Base-by-base conservation (phyloP, 2,797 vertebrate species). In the Acrossocheilus wenchowensis region DNA sequence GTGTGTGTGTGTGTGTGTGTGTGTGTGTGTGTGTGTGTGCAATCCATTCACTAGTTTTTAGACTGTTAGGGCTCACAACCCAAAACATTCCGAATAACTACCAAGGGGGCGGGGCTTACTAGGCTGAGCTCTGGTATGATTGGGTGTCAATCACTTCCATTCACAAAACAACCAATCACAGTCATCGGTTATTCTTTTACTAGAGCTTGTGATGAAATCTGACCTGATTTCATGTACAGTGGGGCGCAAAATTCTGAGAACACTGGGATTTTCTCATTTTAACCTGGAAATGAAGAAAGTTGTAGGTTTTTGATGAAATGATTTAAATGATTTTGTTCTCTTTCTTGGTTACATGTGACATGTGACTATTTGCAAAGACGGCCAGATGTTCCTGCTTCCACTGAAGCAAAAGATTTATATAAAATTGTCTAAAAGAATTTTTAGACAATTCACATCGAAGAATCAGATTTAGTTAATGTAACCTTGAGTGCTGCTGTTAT, bases 1-100 rank as follows among this genome's bases (percentile, higher is more conserved):
- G 90, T 83, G 52, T 89, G 54, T 39, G 21, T 82, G 69, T 52
- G 54, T 21, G 34, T 79, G 19, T 72, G 60, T 34, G 34, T 34
- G 34, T 34, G 34, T 83, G 79, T 81, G 82, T 78, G 77, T 78
- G 45, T 72, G 81, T 10, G 19, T n/a, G 79, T 19, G 39, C 14
- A 48, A 69, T 26, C 43, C 60, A 75, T 64, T 78, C 85, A 41
- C 75, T 82, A 50, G 57, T 82, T 69, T 68, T 68, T 7, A 68
- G 69, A 68, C 12, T 64, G 75, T 72, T 66, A 26, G 50, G 45
- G 14, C 69, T 73, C 68, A 19, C 54, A 64, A 50, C 10, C 39
- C 21, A 71, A 71, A 77, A 69, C 54, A 66, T 78, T 69, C 19
- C 23, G 15, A 86, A 68, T 26, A 60, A 57, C 36, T 21, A 68